Evolutionary conservation across 2,888 invertebrate species (phyloP), one percentile per base, ranked within the genome.

Genomic region (Ichneumon xanthorius): DNA sequence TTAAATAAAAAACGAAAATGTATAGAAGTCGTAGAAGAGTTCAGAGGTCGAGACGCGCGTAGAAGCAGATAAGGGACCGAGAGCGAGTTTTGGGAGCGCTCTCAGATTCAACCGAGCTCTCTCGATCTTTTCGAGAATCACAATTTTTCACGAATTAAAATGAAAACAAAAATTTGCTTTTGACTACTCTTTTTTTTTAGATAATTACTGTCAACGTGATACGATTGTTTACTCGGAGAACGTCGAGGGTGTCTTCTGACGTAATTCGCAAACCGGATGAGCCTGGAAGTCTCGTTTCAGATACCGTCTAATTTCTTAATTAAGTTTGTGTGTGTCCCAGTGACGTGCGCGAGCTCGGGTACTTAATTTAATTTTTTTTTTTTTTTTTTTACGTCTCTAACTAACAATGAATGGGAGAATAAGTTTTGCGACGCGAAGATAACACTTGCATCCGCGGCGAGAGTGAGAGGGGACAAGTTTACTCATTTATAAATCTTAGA

Each of bases 301-400:
- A 70, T 84, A 75, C 71, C 77, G 77, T 79, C 79, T 73, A 67
- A 80, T 86, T 72, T 82, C 85, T 87, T 90, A 88, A 87, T 89
- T 88, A 80, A 71, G 80, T 88, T 83, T 45, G 40, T 65, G 76
- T 58, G 37, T 77, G 50, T 77, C 22, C 19, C 67, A 70, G 55
- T 45, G 55, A 14, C 11, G 22, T 55, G 19, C 53, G 67, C 77
- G 22, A 55, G 5, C 26, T 26, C 75, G 50, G 16, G 9, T 37
- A 9, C 37, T 67, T 67, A 77, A 77, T 77, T 77, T 33, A 6
- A 6, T 33, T 33, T 33, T 33, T 33, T 33, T 5, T 33, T 48
- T 33, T 22, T 45, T 22, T 61, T 11, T n/a, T 65, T 2, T 3
- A 45, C 48, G n/a, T 4, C n/a, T 33, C 9, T 11, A 37, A 40